Base-by-base conservation (phyloP, 2,888 invertebrate genomes). In the Subacronicta megacephala region DNA sequence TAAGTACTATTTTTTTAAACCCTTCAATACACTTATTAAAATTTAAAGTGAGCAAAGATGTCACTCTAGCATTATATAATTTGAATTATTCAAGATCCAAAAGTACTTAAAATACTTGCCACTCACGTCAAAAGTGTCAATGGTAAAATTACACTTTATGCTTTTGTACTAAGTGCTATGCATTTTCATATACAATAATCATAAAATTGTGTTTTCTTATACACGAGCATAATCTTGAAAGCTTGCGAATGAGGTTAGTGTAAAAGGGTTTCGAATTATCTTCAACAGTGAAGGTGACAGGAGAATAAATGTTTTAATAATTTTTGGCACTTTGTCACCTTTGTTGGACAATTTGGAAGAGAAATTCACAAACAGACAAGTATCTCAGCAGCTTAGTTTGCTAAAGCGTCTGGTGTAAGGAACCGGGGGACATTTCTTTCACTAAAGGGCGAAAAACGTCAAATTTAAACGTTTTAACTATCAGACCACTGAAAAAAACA, bases 221-320 rank as follows among this genome's bases (percentile, higher is more conserved):
- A 31, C 13, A 57, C 38, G 40, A 49, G 45, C 60, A 37, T 71
- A 56, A 62, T 56, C 69, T 51, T 74, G 68, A 72, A 68, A 74
- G 72, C 62, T 38, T 72, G 45, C 17, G 62, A 75, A 73, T 46
- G 29, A 56, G 61, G 73, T 75, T 75, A 63, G 60, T 61, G 59
- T 71, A 62, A 72, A 71, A 50, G 47, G 55, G 45, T 72, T 68
- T 74, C 46, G 40, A 49, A 56, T 56, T 38, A 38, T 20, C 40
- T 53, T 51, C 43, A 57, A 42, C 26, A 36, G n/a, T n/a, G 41
- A 59, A 52, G 54, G 38, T 31, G 15, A 44, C 49, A 59, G 43
- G 10, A 18, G 42, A 46, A 40, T 51, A 43, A 42, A 45, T 20
- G 10, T n/a, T 13, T 31, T 13, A 7, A n/a, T 16, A 42, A 9